These are phyloP conservation scores for Leptopilina myrica DNA, from an alignment of 2,888 invertebrate species.

Conservation along the genomic window DNA sequence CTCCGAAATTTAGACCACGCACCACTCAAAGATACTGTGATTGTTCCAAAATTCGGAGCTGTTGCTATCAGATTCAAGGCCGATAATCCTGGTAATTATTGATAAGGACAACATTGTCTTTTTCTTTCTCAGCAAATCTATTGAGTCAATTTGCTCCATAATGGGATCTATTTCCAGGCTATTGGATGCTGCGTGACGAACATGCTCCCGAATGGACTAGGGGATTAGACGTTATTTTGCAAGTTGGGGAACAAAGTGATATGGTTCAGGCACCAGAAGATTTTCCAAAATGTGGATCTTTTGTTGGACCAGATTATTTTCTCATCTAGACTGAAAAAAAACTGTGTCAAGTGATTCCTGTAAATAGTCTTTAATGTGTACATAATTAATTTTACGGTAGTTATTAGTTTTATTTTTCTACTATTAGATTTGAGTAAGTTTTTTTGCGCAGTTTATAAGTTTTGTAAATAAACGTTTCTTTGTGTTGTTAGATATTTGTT, in stretches of 20 bases:
- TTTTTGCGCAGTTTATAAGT: neutral
- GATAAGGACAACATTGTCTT: constrained; percentile 7
- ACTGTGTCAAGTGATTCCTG: constrained; percentile 50
- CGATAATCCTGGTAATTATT: constrained; percentile 82
- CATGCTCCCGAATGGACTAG: constrained; percentile 85
- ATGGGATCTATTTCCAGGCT: constrained; percentile 78
- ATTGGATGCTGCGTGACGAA: constrained; percentile 89
- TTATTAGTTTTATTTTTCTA: neutral
- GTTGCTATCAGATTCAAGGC: constrained; percentile 86
- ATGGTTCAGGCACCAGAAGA: constrained; percentile 83
- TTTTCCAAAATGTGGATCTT: constrained; percentile 89
- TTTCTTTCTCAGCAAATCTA: constrained; percentile 5
- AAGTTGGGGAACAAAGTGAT: constrained; percentile 83
- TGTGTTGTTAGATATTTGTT: neutral
- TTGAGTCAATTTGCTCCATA: no score
- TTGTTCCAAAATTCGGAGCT: constrained; percentile 84
- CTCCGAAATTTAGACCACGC: constrained; percentile 81
- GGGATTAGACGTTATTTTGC: constrained; percentile 85
- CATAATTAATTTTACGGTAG: constrained; percentile 58
- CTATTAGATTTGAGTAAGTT: neutral
- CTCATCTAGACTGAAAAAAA: constrained; percentile 77
- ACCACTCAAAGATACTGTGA: constrained; percentile 85
- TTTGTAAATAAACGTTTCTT: constrained; percentile 12
- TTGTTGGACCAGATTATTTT: constrained; percentile 86
- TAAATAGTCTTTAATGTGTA: constrained; percentile 64